phyloP scores from a whole-genome alignment of 2,797 vertebrate genomes.

The Leptodactylus fallax region DNA sequence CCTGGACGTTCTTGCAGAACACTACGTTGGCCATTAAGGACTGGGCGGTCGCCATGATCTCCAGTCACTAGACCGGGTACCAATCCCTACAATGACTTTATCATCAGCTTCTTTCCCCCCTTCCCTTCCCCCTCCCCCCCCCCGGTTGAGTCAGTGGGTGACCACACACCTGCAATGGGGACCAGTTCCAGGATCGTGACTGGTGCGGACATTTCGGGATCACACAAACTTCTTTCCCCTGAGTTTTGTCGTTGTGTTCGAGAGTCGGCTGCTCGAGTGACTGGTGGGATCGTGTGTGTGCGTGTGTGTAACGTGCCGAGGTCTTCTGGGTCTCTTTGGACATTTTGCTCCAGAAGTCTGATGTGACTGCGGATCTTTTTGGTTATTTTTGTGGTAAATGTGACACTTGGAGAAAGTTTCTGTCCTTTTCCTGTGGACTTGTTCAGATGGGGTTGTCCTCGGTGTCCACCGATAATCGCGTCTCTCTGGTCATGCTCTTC shows the following conservation, averaged over 20 bases:
- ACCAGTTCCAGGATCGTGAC: not conserved
- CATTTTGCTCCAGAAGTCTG: not conserved
- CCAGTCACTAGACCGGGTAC: constrained; percentile 72
- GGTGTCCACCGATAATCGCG: not conserved
- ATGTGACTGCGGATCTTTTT: not conserved
- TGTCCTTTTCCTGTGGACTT: constrained; percentile 24
- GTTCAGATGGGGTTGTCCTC: not conserved
- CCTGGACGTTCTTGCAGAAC: constrained; percentile 88
- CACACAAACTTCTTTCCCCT: not conserved
- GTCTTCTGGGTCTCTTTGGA: not conserved
- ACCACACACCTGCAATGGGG: constrained; percentile 34
- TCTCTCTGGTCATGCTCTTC: too few species aligned
- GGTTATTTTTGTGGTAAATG: not conserved
- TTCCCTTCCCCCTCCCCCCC: not conserved
- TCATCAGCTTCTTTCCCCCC: too few species aligned
- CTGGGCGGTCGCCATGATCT: constrained; percentile 87
- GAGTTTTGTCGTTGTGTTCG: not conserved
- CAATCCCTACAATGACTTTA: not conserved
- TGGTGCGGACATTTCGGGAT: not conserved
- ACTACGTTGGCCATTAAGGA: constrained; percentile 82
- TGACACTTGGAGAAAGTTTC: not conserved
- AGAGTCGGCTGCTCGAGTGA: too few species aligned
- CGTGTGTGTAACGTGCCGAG: too few species aligned
- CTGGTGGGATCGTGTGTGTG: too few species aligned
- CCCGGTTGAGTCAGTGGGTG: not conserved